Evolutionary conservation across 2,888 invertebrate genomes (phyloP), one percentile per base, ranked within the genome.

Genomic region (Schrankia costaestrigalis): DNA sequence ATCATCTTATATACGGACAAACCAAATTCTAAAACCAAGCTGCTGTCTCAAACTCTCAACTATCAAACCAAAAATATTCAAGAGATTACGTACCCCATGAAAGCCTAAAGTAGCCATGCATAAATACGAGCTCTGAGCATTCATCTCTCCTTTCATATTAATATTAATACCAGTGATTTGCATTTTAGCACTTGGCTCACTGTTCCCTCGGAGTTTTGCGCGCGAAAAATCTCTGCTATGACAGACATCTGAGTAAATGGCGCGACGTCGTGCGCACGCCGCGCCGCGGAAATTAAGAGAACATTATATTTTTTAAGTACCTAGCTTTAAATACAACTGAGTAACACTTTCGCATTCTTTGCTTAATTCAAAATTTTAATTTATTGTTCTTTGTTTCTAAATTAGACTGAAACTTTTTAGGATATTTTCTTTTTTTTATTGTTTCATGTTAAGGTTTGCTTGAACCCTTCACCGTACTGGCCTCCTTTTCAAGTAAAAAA

Each of bases 201-300:
- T 23, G 36, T 17, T 50, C 54, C 53, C 52, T 47, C 41, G 60
- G 55, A 63, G 51, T 57, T 51, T 58, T 54, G 61, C 60, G 58
- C 66, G 67, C n/a, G 65, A 71, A 79, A 81, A 77, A 73, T 74
- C 75, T 76, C 69, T 51, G 63, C 77, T 76, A 81, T 83, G 82
- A 83, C 71, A 77, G 72, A 79, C 78, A 67, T 64, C 68, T 50
- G 72, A 67, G 78, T 81, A 83, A 86, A 86, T 86, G 85, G 83
- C 57, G 73, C 79, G 86, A 70, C 57, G 69, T 64, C 68, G 67
- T 42, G 55, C 48, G 66, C 71, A 69, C 54, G 49, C 48, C 56
- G n/a, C n/a, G n/a, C n/a, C 54, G 56, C 63, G 67, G 70, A 73
- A 72, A 71, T 76, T 67, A 68, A 71, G 64, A 57, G 49, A 39